Percentiles rank a stretch among this genome's conserved stretches.
phyloP scores from a whole-genome alignment of 2,888 invertebrate genomes.

The Dynastes hyllus region DNA sequence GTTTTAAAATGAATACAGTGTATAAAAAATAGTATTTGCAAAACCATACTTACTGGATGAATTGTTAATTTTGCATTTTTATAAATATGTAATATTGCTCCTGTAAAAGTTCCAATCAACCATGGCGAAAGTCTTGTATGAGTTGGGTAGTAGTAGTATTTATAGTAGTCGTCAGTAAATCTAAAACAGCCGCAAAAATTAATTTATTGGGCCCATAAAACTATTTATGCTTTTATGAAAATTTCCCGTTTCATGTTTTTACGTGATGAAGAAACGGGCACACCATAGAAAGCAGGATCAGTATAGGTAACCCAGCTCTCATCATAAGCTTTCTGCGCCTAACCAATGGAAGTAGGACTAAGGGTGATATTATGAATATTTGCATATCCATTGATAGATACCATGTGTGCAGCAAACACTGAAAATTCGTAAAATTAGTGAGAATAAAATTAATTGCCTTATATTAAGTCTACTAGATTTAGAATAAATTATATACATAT shows the following conservation, averaged over 20 bases:
- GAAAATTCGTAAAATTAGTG: slow-evolving; percentile 50
- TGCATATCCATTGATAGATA: slow-evolving; percentile 68
- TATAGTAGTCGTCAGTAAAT: slow-evolving; percentile 46
- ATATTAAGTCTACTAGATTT: background rate
- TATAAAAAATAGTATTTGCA: background rate
- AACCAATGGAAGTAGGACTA: slow-evolving; percentile 63
- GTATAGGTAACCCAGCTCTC: slow-evolving; percentile 43
- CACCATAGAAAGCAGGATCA: slow-evolving; percentile 47
- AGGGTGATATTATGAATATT: slow-evolving; percentile 65
- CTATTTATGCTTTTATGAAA: too few relatives aligned
- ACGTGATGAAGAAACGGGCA: slow-evolving; percentile 50
- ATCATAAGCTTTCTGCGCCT: slow-evolving; percentile 43
- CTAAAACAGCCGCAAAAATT: slow-evolving; percentile 47
- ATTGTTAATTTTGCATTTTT: slow-evolving; percentile 56
- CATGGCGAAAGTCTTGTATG: slow-evolving; percentile 58
- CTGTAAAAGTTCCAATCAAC: slow-evolving; percentile 58
- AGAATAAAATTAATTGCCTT: too few relatives aligned
- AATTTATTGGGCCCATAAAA: too few relatives aligned
- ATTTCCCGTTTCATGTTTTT: too few relatives aligned
- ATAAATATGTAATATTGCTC: slow-evolving; percentile 56
- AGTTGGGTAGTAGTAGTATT: slow-evolving; percentile 56
- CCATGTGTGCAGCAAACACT: slow-evolving; percentile 67
- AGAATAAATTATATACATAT: slow-evolving; percentile 7
- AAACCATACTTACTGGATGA: slow-evolving; percentile 22
- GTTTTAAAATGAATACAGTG: too few relatives aligned